phyloP scores from a whole-genome alignment of 2,113 vertebrate genomes.

The Prochilodus magdalenae region DNA sequence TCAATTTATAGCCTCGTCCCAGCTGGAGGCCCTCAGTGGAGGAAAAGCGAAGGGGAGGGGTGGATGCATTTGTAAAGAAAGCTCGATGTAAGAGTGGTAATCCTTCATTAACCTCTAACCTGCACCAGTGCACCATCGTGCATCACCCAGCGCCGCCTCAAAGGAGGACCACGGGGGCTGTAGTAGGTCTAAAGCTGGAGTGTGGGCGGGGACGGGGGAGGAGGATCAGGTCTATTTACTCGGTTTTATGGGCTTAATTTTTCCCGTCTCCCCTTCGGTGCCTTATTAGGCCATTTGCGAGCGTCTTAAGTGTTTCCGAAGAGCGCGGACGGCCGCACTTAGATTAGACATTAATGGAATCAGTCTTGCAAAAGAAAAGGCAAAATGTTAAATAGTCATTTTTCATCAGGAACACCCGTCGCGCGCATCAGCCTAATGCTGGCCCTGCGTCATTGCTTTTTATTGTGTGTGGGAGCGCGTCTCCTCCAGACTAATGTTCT shows the following conservation, averaged over 20 bases:
- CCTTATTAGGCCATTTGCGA: slow-evolving; percentile 56
- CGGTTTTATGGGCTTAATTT: slow-evolving; percentile 62
- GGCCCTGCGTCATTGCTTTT: slow-evolving; percentile 49
- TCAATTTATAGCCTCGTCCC: slow-evolving; percentile 63
- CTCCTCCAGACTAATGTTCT: slow-evolving; percentile 45
- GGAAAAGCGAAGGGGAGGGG: slow-evolving; percentile 65
- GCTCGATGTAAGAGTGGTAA: slow-evolving; percentile 81
- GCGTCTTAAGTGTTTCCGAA: slow-evolving; percentile 65
- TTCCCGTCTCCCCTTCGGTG: slow-evolving; percentile 27
- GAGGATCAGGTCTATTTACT: slow-evolving; percentile 73
- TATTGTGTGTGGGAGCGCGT: slow-evolving; percentile 45
- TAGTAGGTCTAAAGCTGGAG: slow-evolving; percentile 60
- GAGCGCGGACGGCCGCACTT: slow-evolving; percentile 49
- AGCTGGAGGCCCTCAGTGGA: background rate
- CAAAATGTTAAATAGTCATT: slow-evolving; percentile 62
- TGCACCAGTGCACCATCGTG: slow-evolving; percentile 73
- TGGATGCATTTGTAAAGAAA: slow-evolving; percentile 54
- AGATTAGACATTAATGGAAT: slow-evolving; percentile 68
- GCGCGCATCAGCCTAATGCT: slow-evolving; percentile 21
- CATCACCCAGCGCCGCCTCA: slow-evolving; percentile 64
- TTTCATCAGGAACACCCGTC: slow-evolving; percentile 57
- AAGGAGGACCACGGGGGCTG: slow-evolving; percentile 60
- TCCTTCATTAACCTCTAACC: slow-evolving; percentile 89
- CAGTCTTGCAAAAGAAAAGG: slow-evolving; percentile 47
- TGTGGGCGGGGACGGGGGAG: slow-evolving; percentile 52